Base-by-base conservation (phyloP, 2,888 invertebrate species). In the Tenthredo amoena region DNA sequence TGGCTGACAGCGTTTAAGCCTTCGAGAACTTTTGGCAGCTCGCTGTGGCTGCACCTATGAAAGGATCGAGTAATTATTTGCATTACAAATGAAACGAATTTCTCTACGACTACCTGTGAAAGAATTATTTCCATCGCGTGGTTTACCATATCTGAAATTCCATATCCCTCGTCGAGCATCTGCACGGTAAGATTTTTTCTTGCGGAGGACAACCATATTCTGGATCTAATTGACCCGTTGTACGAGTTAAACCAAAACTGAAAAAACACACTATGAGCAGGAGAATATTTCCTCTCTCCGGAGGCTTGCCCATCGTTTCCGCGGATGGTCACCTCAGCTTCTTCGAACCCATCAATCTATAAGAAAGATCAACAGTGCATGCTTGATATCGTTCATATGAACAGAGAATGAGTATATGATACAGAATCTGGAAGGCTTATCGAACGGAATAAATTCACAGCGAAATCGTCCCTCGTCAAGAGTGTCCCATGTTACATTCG, bases 21-120 rank as follows among this genome's bases (percentile, higher is more conserved):
- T 90, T 96, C 96, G 88, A 96, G 93, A 21, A 98, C 97, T 91
- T 96, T 96, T 6, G 96, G 96, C 85, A 98, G 94, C 91, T 98
- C 98, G 94, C 98, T 97, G 94, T 98, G 98, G n/a, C 98, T 98
- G 92, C 98, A 98, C 98, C 98, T 98, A 93, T 5, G 94, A 94
- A 37, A 68, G 84, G 77, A 87, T 55, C 18, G 26, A 68, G 37
- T 40, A 21, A 79, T 68, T 43, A 37, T 74, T 84, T n/a, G 47
- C 34, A 58, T 37, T 12, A 37, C 6, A 18, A 79, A 79, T 76
- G 55, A 18, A n/a, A 79, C 34, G 15, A 77, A 21, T 72, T 72
- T 18, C n/a, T 72, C 21, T 37, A 76, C 72, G 47, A 21, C 55
- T 10, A 21, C 26, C 9, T 12, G 7, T 31, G 26, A 10, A 50